Percentiles rank a stretch among this genome's conserved stretches.
Evolutionary conservation across 2,113 vertebrate genomes (phyloP).

Genomic region (Epinephelus lanceolatus): DNA sequence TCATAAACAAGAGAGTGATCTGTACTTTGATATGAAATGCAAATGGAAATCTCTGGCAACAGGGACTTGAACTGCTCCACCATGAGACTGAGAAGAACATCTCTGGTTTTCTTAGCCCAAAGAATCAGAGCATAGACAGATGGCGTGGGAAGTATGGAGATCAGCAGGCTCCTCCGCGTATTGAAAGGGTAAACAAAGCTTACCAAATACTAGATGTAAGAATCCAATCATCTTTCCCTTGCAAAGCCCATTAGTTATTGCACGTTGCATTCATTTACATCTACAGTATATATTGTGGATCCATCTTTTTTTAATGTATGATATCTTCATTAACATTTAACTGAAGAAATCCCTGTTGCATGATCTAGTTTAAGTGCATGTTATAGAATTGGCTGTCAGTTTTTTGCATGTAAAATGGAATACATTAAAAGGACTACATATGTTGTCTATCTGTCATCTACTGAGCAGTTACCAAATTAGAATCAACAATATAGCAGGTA

Average conservation of each 20-base stretch:
- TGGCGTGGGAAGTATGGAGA: constrained; percentile 62
- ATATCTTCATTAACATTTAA: background rate
- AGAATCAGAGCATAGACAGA: constrained; percentile 64
- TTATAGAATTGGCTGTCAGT: background rate
- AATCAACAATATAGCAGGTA: constrained; percentile 27
- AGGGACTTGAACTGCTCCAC: constrained; percentile 42
- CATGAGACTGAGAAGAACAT: constrained; percentile 40
- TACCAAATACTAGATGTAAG: constrained; percentile 35
- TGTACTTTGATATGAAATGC: constrained; percentile 61
- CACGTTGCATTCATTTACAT: constrained; percentile 7
- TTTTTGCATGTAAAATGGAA: background rate
- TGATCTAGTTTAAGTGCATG: background rate
- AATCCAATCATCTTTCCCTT: constrained; percentile 53
- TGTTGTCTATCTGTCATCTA: constrained; percentile 6
- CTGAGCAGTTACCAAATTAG: background rate
- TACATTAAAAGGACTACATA: background rate
- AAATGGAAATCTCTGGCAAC: constrained; percentile 52
- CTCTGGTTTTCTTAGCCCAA: constrained; percentile 45
- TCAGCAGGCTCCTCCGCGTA: constrained; percentile 51
- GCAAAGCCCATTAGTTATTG: constrained; percentile 25
- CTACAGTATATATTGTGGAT: background rate
- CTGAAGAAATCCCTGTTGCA: background rate
- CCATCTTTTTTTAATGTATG: background rate
- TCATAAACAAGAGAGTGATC: constrained; percentile 57
- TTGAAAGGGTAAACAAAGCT: constrained; percentile 66